Evolutionary conservation across 2,797 vertebrate species (phyloP), one percentile per base, ranked within the genome.

Genomic region (Salmo trutta): DNA sequence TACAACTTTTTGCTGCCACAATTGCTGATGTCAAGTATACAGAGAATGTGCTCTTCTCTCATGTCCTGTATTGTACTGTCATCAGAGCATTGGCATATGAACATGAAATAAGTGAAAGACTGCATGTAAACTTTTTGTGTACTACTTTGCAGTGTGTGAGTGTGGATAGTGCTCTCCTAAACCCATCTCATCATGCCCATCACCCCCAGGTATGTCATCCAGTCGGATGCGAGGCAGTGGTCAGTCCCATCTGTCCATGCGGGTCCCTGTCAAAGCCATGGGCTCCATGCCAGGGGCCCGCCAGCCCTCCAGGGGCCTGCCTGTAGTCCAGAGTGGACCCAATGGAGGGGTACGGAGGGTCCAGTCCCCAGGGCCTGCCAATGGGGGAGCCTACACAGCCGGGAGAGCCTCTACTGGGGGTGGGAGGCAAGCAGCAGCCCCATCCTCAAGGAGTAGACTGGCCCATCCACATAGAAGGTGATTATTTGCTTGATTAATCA

Each of bases 251-350:
- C 88, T 97, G 8, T 91, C 94, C 0, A 83, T 92, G 59, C 91
- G 96, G 3, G 90, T 94, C 71, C 94, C 96, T 0, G 87, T 96
- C 27, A 98, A 97, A 87, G 95, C 94, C 0, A 90, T 95, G 47
- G 47, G 82, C 83, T 89, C 95, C 12, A 93, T 96, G 85, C 78
- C 94, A 21, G 79, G 91, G 0, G 77, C 89, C 56, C 87, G 94
- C 80, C 96, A 96, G 89, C 84, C 92, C 0, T 85, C 91, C 2
- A 96, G 96, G 88, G 90, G 95, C 52, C 88, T 95, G 51, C 89
- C 95, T 0, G 88, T 94, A 72, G 75, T 92, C 71, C 95, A 95
- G 83, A 81, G 89, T 0, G 86, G 79, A 0, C 51, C 93, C 0
- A 73, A 75, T 0, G 79, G 88, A 1, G 87, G 88, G 0, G 86